Conservation (phyloP, 2,888 invertebrate genomes). For the Aleiodes alternator region DNA sequence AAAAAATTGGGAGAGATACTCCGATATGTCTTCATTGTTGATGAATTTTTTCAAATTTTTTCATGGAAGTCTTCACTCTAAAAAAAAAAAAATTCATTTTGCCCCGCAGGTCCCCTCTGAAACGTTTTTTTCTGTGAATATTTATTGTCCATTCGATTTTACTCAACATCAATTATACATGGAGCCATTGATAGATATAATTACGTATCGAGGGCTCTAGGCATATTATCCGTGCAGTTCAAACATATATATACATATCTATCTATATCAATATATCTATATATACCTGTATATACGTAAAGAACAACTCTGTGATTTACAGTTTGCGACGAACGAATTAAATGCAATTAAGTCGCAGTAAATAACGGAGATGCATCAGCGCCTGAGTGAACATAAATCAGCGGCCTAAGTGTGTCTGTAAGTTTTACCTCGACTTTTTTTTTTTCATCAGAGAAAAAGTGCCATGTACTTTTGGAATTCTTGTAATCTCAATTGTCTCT, state of each 20-base stretch:
- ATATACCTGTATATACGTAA: constrained; percentile 17
- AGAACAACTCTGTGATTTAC: constrained; percentile 67
- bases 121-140: no score
- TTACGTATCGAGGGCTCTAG: constrained; percentile 64
- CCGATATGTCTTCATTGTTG: no score
- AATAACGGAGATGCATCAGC: constrained; percentile 61
- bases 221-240: constrained; percentile 65
- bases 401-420: constrained; percentile 57
- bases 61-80: no score
- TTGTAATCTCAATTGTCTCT: constrained; percentile 18
- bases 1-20: no score
- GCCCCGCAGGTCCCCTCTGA: no score
- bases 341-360: constrained; percentile 70
- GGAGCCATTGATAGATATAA: constrained; percentile 26
- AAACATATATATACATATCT: constrained; percentile 5
- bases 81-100: no score
- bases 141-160: no score
- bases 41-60: no score
- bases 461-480: constrained; percentile 3
- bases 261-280: no score
- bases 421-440: constrained; percentile 18
- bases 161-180: not conserved
- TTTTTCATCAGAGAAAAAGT: not conserved
- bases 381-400: constrained; percentile 62
- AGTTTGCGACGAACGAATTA: constrained; percentile 66